Percentiles rank a stretch among this genome's conserved stretches.
Evolutionary conservation across 2,113 vertebrate genomes (phyloP).

Genomic region (Crotalus helleri): DNA sequence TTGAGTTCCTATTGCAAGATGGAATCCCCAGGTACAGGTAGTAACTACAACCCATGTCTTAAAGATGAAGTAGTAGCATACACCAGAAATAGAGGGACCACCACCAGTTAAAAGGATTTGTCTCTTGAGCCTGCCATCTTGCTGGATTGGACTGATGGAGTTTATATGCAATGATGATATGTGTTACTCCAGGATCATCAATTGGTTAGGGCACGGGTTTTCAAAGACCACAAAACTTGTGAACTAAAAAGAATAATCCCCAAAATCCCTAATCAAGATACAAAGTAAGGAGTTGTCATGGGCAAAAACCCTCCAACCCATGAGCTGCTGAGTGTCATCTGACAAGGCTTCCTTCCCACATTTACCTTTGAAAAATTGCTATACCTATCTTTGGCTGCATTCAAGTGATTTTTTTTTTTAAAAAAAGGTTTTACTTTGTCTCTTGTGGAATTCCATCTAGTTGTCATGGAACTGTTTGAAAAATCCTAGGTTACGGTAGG

Average conservation of each 20-base stretch:
- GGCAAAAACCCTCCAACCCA: not conserved
- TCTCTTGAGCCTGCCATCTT: no score
- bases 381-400: not conserved
- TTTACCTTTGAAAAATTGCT: not conserved
- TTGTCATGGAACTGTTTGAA: not conserved
- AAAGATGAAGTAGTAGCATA: no score
- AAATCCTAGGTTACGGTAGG: not conserved
- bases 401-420: not conserved
- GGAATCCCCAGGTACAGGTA: no score
- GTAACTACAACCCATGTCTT: no score
- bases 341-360: not conserved
- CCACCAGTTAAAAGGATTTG: no score
- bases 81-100: no score
- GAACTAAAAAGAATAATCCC: not conserved
- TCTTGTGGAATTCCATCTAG: not conserved
- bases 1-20: no score
- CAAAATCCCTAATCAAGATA: not conserved
- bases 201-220: no score
- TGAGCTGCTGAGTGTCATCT: not conserved
- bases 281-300: not conserved
- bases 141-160: no score
- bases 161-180: no score
- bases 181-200: no score
- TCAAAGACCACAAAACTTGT: not conserved
- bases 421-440: not conserved